Conservation (phyloP, 2,888 invertebrate genomes). For the Sesia apiformis region DNA sequence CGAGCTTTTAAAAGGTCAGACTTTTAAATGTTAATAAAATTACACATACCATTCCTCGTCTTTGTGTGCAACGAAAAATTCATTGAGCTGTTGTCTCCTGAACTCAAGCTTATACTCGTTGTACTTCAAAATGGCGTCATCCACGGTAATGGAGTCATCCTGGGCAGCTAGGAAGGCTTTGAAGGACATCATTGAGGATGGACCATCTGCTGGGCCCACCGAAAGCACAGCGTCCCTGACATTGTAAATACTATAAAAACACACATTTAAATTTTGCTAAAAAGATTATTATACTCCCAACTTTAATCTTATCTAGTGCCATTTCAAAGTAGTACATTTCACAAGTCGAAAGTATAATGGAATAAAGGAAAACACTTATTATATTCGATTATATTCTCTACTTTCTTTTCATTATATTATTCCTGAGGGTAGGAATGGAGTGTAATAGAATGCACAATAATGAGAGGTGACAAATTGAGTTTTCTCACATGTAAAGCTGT, state of each 20-base stretch:
- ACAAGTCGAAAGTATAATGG: not conserved
- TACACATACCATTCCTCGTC: slow-evolving; percentile 98
- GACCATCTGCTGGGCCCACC: slow-evolving; percentile 77
- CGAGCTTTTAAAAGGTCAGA: too few species aligned
- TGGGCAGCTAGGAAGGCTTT: slow-evolving; percentile 97
- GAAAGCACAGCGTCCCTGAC: slow-evolving; percentile 70
- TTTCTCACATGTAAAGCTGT: too few species aligned
- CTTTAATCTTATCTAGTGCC: too few species aligned
- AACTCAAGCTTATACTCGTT: slow-evolving; percentile 99
- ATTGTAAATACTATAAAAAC: not conserved
- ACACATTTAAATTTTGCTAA: too few species aligned
- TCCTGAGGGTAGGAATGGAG: too few species aligned
- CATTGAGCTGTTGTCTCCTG: slow-evolving; percentile 95
- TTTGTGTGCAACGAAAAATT: slow-evolving; percentile 99
- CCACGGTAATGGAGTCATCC: slow-evolving; percentile 98
- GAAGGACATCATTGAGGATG: slow-evolving; percentile 96
- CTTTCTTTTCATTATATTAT: too few species aligned
- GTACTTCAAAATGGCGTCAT: slow-evolving; percentile 96
- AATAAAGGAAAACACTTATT: not conserved
- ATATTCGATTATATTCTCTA: too few species aligned
- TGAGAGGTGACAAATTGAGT: too few species aligned
- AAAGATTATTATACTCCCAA: too few species aligned
- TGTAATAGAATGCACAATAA: too few species aligned
- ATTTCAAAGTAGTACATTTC: too few species aligned
- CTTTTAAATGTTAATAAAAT: not conserved